These are phyloP conservation scores for Fragum whitleyi DNA, from an alignment of 2,888 invertebrate species.

Conservation along the genomic window DNA sequence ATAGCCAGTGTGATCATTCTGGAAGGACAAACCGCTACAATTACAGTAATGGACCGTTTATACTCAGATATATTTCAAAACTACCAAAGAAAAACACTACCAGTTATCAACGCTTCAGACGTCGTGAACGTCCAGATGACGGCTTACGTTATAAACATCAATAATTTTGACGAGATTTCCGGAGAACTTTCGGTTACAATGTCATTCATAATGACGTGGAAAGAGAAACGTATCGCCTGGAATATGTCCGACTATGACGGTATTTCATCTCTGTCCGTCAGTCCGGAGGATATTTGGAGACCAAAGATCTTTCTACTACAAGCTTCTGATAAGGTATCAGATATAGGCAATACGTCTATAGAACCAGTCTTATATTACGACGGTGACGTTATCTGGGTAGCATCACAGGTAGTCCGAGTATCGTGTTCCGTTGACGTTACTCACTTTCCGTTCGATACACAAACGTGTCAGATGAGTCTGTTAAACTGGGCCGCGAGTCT, in stretches of 20 bases:
- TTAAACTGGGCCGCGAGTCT: background rate
- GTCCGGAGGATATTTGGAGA: conserved; percentile 43
- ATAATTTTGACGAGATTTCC: conserved; percentile 54
- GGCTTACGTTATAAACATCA: conserved; percentile 25
- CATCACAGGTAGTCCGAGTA: conserved; percentile 28
- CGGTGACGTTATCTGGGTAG: conserved; percentile 31
- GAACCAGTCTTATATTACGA: conserved; percentile 7
- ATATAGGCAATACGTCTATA: conserved; percentile 27
- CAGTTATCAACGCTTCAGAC: conserved; percentile 20
- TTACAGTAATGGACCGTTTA: conserved; percentile 18
- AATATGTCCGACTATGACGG: background rate
- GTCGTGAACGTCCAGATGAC: conserved; percentile 11
- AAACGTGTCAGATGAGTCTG: conserved; percentile 33
- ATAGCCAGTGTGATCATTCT: background rate
- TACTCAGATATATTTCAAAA: conserved; percentile 27
- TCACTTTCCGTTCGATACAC: conserved; percentile 51
- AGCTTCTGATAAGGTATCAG: conserved; percentile 6
- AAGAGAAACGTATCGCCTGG: conserved; percentile 41
- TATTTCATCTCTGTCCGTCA: conserved; percentile 13
- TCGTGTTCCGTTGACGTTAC: conserved; percentile 44
- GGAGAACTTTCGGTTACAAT: conserved; percentile 41
- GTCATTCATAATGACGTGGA: conserved; percentile 25
- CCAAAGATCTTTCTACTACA: conserved; percentile 42
- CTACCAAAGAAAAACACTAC: conserved; percentile 36
- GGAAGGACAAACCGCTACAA: background rate